These are phyloP conservation scores for Drosophila macrothrix DNA, from an alignment of 2,888 invertebrate species.

Conservation along the genomic window DNA sequence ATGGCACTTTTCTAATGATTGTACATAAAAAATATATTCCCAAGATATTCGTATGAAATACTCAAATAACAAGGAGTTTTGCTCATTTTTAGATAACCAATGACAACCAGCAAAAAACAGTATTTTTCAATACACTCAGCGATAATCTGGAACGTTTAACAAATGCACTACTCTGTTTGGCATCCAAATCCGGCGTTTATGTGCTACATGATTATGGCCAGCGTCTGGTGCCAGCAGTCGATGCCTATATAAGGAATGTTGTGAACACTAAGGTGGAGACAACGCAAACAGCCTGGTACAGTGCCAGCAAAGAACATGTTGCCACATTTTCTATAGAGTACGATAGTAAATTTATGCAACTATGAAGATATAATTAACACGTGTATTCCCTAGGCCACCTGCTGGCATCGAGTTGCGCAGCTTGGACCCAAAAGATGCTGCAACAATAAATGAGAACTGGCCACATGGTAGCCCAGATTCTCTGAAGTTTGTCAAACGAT, in stretches of 20 bases:
- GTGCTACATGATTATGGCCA: slow-evolving; percentile 57
- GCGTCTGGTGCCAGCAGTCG: slow-evolving; percentile 53
- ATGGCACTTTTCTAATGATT: slow-evolving; percentile 81
- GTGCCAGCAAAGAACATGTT: slow-evolving; percentile 60
- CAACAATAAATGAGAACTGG: slow-evolving; percentile 71
- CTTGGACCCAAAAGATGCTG: slow-evolving; percentile 44
- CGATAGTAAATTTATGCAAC: slow-evolving; percentile 9
- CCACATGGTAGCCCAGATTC: slow-evolving; percentile 64
- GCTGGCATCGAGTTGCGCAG: not conserved
- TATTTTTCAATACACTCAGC: slow-evolving; percentile 73
- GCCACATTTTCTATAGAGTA: slow-evolving; percentile 67
- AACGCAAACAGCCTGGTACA: slow-evolving; percentile 66
- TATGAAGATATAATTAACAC: not conserved
- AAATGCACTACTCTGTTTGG: slow-evolving; percentile 58
- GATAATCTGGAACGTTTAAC: slow-evolving; percentile 59
- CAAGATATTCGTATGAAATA: not conserved
- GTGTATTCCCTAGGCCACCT: not conserved
- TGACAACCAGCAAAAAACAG: slow-evolving; percentile 1
- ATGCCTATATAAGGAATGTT: slow-evolving; percentile 47
- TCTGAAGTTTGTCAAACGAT: slow-evolving; percentile 55
- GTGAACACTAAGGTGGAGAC: slow-evolving; percentile 1
- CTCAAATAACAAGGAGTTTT: not conserved
- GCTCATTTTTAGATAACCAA: slow-evolving; percentile 23
- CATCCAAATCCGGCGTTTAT: slow-evolving; percentile 22
- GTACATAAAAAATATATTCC: slow-evolving; percentile 54